Evolutionary conservation across 1,140 invertebrate species (phyloP).

Genomic region (Pectinophora gossypiella): DNA sequence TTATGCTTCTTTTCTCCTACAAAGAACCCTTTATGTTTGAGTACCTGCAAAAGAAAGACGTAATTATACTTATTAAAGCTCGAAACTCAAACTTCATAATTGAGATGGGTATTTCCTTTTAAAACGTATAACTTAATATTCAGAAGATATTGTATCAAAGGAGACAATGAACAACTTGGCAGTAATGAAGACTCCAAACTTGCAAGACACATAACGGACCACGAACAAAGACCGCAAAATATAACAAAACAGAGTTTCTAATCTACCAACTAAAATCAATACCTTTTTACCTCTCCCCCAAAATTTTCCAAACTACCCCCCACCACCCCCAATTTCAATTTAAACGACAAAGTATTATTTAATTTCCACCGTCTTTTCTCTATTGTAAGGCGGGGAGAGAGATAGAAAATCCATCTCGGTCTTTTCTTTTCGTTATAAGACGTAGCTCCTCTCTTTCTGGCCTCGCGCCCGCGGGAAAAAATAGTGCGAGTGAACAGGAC

Average conservation of each 20-base stretch:
- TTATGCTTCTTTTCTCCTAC: too few species aligned
- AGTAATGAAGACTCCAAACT: neutral
- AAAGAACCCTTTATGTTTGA: too few species aligned
- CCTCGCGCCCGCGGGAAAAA: slow-evolving; percentile 25
- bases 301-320: slow-evolving; percentile 61
- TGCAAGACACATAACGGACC: neutral
- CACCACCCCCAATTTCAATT: slow-evolving; percentile 55
- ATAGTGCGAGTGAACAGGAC: slow-evolving; percentile 37
- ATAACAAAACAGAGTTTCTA: slow-evolving; percentile 35
- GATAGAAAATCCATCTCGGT: slow-evolving; percentile 30
- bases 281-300: slow-evolving; percentile 64
- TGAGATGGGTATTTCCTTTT: too few species aligned
- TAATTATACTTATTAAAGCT: too few species aligned
- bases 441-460: slow-evolving; percentile 36
- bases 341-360: slow-evolving; percentile 74
- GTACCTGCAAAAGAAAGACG: too few species aligned
- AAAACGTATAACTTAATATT: too few species aligned
- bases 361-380: slow-evolving; percentile 71
- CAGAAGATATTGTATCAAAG: too few species aligned
- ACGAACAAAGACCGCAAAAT: slow-evolving; percentile 24
- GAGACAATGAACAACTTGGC: too few species aligned
- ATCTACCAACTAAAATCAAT: slow-evolving; percentile 66
- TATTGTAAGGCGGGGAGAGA: slow-evolving; percentile 61
- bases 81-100: too few species aligned
- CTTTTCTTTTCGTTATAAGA: slow-evolving; percentile 50